Conservation (phyloP, 2,113 vertebrate genomes). For the Galemys pyrenaicus region DNA sequence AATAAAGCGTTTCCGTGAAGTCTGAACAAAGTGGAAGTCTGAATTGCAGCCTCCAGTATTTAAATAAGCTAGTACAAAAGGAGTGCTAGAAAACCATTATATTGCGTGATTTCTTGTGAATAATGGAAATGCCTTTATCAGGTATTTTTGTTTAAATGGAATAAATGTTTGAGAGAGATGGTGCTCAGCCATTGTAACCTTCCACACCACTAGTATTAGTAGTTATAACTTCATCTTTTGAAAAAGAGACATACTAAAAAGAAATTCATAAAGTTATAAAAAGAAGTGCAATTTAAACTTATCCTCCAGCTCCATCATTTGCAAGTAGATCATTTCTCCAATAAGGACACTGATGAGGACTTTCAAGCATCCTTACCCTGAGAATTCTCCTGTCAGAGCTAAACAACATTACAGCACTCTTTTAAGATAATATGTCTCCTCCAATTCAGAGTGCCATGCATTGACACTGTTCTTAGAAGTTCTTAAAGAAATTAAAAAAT, state of each 20-base stretch:
- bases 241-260: conserved; percentile 81
- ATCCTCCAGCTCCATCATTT: conserved; percentile 76
- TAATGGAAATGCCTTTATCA: conserved; percentile 85
- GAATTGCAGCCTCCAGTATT: conserved; percentile 85
- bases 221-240: conserved; percentile 82
- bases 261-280: conserved; percentile 81
- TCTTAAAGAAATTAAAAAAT: conserved; percentile 79
- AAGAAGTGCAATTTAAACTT: conserved; percentile 80
- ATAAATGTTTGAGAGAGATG: conserved; percentile 84
- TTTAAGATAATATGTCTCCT: conserved; percentile 81
- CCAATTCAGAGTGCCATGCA: conserved; percentile 76
- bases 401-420: conserved; percentile 83
- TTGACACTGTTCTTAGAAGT: conserved; percentile 79
- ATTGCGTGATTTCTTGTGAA: conserved; percentile 85
- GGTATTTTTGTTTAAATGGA: conserved; percentile 87
- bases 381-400: conserved; percentile 84
- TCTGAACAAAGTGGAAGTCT: conserved; percentile 85
- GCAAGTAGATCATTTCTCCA: conserved; percentile 78
- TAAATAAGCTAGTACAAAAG: conserved; percentile 88
- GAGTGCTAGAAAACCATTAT: conserved; percentile 84
- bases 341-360: conserved; percentile 81
- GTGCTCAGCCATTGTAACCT: conserved; percentile 84
- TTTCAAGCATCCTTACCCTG: conserved; percentile 82
- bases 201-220: conserved; percentile 81
- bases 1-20: conserved; percentile 83